Evolutionary conservation across 2,113 vertebrate species (phyloP).

Genomic region (Ptychochromis oligacanthus): DNA sequence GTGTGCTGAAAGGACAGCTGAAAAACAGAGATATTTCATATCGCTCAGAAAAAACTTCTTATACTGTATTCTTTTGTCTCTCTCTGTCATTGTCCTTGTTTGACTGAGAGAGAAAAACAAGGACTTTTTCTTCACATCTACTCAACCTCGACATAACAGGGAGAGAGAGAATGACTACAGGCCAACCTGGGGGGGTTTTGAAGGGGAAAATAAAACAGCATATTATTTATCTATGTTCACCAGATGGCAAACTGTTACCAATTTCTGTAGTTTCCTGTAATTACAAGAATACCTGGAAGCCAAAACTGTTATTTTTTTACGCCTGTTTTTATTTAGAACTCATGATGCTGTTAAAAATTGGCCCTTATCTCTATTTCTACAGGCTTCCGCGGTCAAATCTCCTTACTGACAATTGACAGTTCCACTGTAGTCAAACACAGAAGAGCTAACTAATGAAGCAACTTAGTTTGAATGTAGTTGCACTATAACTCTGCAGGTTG

Average conservation of each 20-base stretch:
- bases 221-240: neutral
- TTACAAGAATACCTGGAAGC: neutral
- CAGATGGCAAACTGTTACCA: slow-evolving; percentile 1
- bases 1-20: neutral
- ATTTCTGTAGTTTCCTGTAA: neutral
- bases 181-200: neutral
- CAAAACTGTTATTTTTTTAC: neutral
- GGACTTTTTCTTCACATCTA: neutral
- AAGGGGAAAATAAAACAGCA: neutral
- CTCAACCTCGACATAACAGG: neutral
- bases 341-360: neutral
- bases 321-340: neutral
- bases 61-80: neutral
- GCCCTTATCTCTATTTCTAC: neutral
- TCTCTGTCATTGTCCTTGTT: neutral
- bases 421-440: slow-evolving; percentile 4
- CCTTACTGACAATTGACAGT: neutral
- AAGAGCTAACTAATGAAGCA: neutral
- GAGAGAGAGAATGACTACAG: neutral
- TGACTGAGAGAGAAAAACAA: neutral
- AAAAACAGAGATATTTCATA: slow-evolving; percentile 13
- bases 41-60: neutral
- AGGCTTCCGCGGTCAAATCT: neutral
- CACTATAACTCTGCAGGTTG: neutral
- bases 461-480: neutral